Evolutionary conservation across 2,797 vertebrate genomes (phyloP).

Genomic region (Steatocranus sp.): DNA sequence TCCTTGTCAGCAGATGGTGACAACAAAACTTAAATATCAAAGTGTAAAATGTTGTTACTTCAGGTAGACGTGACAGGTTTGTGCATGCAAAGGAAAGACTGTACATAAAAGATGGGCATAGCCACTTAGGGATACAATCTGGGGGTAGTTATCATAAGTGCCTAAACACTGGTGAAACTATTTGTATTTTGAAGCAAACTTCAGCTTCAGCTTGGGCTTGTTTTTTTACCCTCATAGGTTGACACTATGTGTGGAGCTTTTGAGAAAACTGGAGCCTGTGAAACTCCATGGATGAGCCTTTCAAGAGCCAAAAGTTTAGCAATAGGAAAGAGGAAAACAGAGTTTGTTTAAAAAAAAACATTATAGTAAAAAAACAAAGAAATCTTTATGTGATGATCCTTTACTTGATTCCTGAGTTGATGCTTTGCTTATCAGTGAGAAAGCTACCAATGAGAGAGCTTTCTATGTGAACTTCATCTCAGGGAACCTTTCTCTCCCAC

Average conservation of each 20-base stretch:
- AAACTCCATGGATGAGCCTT: background rate
- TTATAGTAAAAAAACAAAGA: background rate
- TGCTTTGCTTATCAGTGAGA: background rate
- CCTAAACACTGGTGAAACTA: background rate
- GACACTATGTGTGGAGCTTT: background rate
- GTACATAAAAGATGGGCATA: background rate
- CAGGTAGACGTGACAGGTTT: background rate
- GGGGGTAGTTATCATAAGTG: background rate
- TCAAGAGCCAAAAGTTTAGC: rapidly evolving
- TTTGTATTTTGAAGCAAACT: background rate
- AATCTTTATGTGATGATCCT: background rate
- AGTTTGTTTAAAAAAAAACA: background rate
- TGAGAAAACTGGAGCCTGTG: background rate
- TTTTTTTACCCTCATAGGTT: background rate
- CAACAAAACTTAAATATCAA: rapidly evolving
- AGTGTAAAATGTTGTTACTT: background rate
- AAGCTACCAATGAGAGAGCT: background rate
- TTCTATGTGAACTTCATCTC: background rate
- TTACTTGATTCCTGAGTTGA: background rate
- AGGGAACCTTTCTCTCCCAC: background rate
- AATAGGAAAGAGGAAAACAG: rapidly evolving
- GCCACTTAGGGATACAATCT: background rate
- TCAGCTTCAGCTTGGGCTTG: background rate
- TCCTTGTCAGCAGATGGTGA: background rate
- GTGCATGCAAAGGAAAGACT: background rate